These are phyloP conservation scores for Ceratothoa steindachneri DNA, from an alignment of 2,888 invertebrate genomes.

Conservation along the genomic window DNA sequence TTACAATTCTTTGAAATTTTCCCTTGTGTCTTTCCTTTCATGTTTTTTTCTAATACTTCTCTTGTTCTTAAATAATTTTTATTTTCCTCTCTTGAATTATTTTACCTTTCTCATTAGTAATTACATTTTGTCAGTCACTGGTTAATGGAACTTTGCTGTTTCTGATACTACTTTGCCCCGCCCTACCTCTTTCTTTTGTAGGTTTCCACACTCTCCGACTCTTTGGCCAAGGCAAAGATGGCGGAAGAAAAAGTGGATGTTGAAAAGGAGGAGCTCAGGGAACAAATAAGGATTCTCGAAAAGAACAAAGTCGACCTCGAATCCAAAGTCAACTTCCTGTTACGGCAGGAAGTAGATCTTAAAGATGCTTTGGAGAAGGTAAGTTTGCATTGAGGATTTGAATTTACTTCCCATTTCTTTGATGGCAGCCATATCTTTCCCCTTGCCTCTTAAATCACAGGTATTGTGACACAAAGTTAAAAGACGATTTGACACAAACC, in stretches of 20 bases:
- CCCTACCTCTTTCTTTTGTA: conserved; percentile 3
- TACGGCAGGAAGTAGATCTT: conserved; percentile 41
- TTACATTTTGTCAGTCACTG: no score
- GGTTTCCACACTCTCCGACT: conserved; percentile 41
- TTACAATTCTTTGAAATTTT: not conserved
- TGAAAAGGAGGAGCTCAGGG: conserved; percentile 37
- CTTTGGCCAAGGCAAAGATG: conserved; percentile 41
- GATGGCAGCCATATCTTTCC: no score
- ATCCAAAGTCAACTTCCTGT: conserved; percentile 32
- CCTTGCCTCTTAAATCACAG: no score
- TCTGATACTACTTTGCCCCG: no score
- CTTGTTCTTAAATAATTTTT: not conserved
- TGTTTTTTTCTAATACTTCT: not conserved
- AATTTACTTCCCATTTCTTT: not conserved
- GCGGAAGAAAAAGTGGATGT: conserved; percentile 43
- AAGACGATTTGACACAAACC: no score
- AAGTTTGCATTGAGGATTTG: not conserved
- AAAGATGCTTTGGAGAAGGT: conserved; percentile 45
- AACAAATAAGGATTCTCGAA: conserved; percentile 37
- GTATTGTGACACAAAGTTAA: no score
- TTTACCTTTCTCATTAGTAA: no score
- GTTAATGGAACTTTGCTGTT: no score
- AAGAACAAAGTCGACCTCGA: conserved; percentile 34
- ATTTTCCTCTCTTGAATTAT: no score
- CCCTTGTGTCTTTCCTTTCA: not conserved